phyloP scores from a whole-genome alignment of 2,113 vertebrate genomes.

The Nycticryphes semicollaris region DNA sequence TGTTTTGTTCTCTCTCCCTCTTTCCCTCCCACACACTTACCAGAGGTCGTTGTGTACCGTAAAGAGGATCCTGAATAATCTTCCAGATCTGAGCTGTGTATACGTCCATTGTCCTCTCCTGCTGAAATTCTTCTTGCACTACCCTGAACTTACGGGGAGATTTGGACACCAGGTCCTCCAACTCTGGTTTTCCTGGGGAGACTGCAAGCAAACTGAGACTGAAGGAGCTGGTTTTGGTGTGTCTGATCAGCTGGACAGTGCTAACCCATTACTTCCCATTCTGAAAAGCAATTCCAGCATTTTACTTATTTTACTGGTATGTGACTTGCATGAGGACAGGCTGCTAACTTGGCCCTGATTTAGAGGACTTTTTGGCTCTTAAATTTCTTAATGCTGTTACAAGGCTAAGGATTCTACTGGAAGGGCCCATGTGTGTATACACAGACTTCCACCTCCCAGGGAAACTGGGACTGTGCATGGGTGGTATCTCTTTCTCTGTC shows the following conservation, averaged over 20 bases:
- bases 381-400: not conserved
- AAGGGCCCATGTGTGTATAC: not conserved
- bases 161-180: conserved; percentile 82
- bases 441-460: not conserved
- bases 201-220: conserved; percentile 5
- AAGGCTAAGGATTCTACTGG: not conserved
- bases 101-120: conserved; percentile 85
- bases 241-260: not conserved
- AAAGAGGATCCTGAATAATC: conserved; percentile 74
- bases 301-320: conserved; percentile 85
- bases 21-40: not conserved
- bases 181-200: conserved; percentile 83
- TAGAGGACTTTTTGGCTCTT: not conserved
- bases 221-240: not conserved
- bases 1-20: conserved; percentile 3
- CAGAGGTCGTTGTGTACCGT: conserved; percentile 80
- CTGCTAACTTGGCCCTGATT: not conserved
- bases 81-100: conserved; percentile 77
- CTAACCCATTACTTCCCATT: conserved; percentile 74
- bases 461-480: not conserved
- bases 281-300: conserved; percentile 79
- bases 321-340: conserved; percentile 2
- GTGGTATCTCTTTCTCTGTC: not conserved
- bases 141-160: conserved; percentile 82
- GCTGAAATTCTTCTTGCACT: conserved; percentile 84